Conservation (phyloP, 1,140 invertebrate genomes). For the Cryptotermes secundus region DNA sequence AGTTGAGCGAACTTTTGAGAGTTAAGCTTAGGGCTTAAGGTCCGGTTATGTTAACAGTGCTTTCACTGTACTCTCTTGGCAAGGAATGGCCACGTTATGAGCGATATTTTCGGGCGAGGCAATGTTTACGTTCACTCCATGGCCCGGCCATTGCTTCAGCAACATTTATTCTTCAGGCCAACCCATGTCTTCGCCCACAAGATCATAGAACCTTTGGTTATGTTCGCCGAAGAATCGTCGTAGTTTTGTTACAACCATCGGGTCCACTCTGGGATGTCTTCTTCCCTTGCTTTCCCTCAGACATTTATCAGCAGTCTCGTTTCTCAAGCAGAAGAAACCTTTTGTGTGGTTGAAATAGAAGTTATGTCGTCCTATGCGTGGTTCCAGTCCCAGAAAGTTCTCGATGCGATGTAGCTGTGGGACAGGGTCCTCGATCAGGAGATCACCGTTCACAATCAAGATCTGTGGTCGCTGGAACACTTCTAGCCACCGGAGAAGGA, state of each 20-base stretch:
- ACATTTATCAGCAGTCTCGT: conserved; percentile 85
- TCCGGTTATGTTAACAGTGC: no score
- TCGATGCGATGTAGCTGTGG: conserved; percentile 86
- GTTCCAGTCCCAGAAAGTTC: conserved; percentile 79
- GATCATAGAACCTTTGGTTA: conserved; percentile 93
- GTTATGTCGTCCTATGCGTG: conserved; percentile 78
- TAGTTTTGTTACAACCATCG: conserved; percentile 80
- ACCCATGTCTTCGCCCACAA: conserved; percentile 87
- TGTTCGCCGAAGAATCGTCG: conserved; percentile 91
- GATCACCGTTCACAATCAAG: conserved; percentile 93
- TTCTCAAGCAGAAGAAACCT: conserved; percentile 93
- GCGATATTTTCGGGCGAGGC: no score
- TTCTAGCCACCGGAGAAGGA: conserved; percentile 80
- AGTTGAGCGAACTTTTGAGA: no score
- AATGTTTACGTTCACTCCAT: not conserved
- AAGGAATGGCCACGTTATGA: not conserved
- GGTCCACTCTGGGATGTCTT: conserved; percentile 84
- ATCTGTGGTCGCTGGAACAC: conserved; percentile 84
- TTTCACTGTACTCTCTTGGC: not conserved
- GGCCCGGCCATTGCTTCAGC: not conserved
- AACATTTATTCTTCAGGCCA: conserved; percentile 75
- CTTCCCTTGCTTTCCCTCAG: conserved; percentile 93
- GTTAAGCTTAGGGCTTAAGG: no score
- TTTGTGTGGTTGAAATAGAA: conserved; percentile 98
- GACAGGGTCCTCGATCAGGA: conserved; percentile 91